These are phyloP conservation scores for Sarcophaga bullata DNA, from an alignment of 1,140 invertebrate species.

Conservation along the genomic window DNA sequence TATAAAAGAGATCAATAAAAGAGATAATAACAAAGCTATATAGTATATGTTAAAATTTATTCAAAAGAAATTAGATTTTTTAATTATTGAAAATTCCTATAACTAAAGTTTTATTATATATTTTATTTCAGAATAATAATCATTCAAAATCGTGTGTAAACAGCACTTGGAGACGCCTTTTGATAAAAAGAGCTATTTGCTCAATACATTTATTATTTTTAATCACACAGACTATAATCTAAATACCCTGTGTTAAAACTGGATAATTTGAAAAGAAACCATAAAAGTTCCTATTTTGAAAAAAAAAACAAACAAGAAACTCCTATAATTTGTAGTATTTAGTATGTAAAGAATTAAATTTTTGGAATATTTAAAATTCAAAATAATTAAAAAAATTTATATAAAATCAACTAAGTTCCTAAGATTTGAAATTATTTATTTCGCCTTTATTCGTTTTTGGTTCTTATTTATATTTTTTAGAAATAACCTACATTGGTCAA, in stretches of 20 bases:
- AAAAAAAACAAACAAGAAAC: neutral
- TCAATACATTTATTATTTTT: neutral
- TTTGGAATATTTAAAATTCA: neutral
- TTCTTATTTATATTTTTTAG: no score
- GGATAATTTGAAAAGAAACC: neutral
- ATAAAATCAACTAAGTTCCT: slow-evolving; percentile 3
- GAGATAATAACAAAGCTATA: no score
- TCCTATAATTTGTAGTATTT: neutral
- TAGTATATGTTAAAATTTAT: no score
- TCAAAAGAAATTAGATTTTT: no score
- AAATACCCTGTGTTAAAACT: neutral
- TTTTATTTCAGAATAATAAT: no score
- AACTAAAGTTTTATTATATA: no score
- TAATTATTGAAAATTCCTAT: no score
- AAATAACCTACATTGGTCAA: no score
- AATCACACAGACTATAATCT: neutral
- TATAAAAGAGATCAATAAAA: no score
- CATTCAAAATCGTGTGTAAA: neutral
- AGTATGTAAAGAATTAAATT: neutral
- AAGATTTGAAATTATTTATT: neutral
- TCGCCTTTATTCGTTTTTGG: neutral
- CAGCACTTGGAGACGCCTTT: neutral
- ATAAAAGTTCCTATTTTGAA: slow-evolving; percentile 8
- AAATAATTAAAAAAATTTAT: neutral
- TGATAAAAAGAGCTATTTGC: neutral